Evolutionary conservation across 2,888 invertebrate genomes (phyloP).

Genomic region (Lordiphosa fenestrarum): DNA sequence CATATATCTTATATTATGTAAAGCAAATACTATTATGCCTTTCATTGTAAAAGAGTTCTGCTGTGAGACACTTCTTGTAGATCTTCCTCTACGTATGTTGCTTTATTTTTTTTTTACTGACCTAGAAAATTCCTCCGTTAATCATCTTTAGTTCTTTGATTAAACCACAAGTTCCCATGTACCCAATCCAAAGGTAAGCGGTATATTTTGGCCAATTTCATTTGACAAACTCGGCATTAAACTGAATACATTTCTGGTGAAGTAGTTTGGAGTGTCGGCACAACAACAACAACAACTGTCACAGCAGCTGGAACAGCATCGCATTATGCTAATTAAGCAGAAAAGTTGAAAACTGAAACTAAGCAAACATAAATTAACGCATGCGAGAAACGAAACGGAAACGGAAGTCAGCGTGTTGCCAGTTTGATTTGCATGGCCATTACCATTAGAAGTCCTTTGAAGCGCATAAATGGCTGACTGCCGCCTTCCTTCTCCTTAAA

Average conservation of each 20-base stretch:
- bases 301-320: constrained; percentile 7
- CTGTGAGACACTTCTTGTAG: too few relatives aligned
- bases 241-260: constrained; percentile 32
- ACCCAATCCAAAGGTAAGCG: too few relatives aligned
- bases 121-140: too few relatives aligned
- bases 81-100: too few relatives aligned
- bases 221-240: constrained; percentile 33
- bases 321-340: constrained; percentile 44
- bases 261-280: constrained; percentile 33
- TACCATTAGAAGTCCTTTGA: constrained; percentile 36
- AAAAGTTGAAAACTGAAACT: constrained; percentile 31
- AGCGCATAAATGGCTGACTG: constrained; percentile 40
- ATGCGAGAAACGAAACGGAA: constrained; percentile 42
- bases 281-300: constrained; percentile 14
- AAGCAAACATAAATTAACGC: constrained; percentile 56
- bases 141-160: too few relatives aligned
- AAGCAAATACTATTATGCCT: too few relatives aligned
- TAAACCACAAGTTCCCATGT: too few relatives aligned
- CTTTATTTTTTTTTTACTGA: too few relatives aligned
- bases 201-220: constrained; percentile 3
- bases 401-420: constrained; percentile 61
- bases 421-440: constrained; percentile 63
- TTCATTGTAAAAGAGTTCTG: too few relatives aligned
- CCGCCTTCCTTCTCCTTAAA: constrained; percentile 26
- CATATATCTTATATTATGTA: too few relatives aligned